Conservation (phyloP, 2,888 invertebrate species). For the Aphidoletes aphidimyza region DNA sequence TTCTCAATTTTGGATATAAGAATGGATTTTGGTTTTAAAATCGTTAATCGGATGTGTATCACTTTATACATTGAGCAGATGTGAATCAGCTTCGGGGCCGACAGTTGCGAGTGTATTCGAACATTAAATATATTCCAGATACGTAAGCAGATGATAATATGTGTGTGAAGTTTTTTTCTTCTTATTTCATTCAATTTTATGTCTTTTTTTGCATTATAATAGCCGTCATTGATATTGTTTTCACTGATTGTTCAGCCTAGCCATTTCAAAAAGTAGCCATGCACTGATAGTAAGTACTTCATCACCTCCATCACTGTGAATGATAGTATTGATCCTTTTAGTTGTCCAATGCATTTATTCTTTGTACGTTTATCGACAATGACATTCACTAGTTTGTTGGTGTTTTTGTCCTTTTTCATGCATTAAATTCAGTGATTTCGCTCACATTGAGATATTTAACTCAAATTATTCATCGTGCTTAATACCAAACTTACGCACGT, state of each 20-base stretch:
- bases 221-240: neutral
- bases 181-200: neutral
- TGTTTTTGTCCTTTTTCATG: neutral
- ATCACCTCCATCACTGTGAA: no score
- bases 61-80: neutral
- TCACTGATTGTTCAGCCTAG: no score
- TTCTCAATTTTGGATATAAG: neutral
- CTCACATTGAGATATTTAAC: neutral
- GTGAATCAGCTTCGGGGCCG: slow-evolving; percentile 1
- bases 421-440: neutral
- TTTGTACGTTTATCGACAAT: no score
- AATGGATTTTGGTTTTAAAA: neutral
- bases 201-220: neutral
- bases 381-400: neutral
- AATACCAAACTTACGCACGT: neutral
- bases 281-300: no score
- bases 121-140: neutral
- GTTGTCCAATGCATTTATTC: no score
- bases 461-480: slow-evolving; percentile 17
- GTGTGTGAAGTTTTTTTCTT: neutral
- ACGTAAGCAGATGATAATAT: slow-evolving; percentile 37
- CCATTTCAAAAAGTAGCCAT: no score
- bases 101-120: neutral
- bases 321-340: no score
- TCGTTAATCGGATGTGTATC: neutral